phyloP scores from a whole-genome alignment of 2,113 vertebrate species.

The Burhinus oedicnemus region DNA sequence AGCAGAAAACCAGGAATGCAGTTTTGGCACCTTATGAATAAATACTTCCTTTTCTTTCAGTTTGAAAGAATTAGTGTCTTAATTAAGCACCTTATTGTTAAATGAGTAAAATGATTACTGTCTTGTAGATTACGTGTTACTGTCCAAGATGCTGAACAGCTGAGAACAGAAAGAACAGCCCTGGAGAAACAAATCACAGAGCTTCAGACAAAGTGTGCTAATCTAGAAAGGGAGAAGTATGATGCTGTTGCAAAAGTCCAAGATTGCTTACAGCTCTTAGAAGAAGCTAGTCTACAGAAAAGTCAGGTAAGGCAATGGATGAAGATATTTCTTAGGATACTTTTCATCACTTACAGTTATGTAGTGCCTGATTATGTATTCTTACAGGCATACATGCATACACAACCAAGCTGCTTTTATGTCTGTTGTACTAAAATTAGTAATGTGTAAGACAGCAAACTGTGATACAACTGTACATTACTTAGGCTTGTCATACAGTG shows the following conservation, averaged over 20 bases:
- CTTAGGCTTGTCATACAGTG: neutral
- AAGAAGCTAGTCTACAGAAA: slow-evolving; percentile 89
- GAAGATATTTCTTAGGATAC: neutral
- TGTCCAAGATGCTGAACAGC: slow-evolving; percentile 77
- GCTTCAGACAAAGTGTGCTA: slow-evolving; percentile 77
- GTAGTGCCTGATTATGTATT: neutral
- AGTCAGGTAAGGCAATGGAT: slow-evolving; percentile 79
- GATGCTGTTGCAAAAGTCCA: slow-evolving; percentile 83
- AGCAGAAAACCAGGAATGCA: neutral
- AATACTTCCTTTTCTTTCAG: neutral
- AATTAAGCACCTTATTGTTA: neutral
- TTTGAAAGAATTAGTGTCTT: neutral
- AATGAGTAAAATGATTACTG: neutral
- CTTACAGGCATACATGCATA: neutral
- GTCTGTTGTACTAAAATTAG: neutral
- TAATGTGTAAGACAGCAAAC: neutral
- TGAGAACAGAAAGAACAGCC: slow-evolving; percentile 78
- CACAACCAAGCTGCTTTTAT: neutral
- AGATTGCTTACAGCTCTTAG: slow-evolving; percentile 86
- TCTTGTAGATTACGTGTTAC: slow-evolving; percentile 73
- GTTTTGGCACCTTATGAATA: neutral
- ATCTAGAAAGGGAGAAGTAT: slow-evolving; percentile 83
- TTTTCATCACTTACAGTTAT: neutral
- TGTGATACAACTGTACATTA: neutral
- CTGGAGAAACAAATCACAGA: slow-evolving; percentile 84